Evolutionary conservation across 1,140 invertebrate species (phyloP).

Genomic region (Conus betulinus): DNA sequence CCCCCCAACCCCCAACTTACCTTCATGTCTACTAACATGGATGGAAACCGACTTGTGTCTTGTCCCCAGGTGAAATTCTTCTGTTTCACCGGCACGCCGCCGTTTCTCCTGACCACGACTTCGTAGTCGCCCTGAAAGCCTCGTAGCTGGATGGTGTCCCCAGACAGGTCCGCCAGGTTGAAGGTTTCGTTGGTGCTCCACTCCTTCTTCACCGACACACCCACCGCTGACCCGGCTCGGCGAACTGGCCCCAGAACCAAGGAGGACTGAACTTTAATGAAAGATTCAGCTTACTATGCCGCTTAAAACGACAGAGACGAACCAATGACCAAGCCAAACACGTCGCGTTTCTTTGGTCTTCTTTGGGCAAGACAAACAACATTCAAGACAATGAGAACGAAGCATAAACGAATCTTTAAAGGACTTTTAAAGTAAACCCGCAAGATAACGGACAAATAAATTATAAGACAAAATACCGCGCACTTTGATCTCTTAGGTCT

Average conservation of each 20-base stretch:
- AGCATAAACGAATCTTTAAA: no score
- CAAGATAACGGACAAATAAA: no score
- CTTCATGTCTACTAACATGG: not conserved
- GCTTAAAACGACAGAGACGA: not conserved
- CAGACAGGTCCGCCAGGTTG: not conserved
- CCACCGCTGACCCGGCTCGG: conserved; percentile 24
- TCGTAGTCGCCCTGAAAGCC: conserved; percentile 42
- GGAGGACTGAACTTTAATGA: not conserved
- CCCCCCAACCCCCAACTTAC: not conserved
- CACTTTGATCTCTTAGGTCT: no score
- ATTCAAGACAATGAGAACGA: no score
- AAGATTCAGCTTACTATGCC: not conserved
- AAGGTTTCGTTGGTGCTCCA: conserved; percentile 23
- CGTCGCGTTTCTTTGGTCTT: no score
- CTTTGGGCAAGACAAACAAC: no score
- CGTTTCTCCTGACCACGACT: not conserved
- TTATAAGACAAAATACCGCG: no score
- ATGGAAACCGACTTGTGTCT: not conserved
- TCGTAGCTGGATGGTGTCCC: not conserved
- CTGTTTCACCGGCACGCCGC: conserved; percentile 22
- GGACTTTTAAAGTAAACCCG: no score
- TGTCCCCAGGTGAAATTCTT: conserved; percentile 25
- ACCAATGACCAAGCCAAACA: not conserved
- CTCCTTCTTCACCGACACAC: conserved; percentile 32
- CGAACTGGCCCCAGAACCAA: conserved; percentile 3